Evolutionary conservation across 2,888 invertebrate genomes (phyloP).

Genomic region (Eledona agricola): DNA sequence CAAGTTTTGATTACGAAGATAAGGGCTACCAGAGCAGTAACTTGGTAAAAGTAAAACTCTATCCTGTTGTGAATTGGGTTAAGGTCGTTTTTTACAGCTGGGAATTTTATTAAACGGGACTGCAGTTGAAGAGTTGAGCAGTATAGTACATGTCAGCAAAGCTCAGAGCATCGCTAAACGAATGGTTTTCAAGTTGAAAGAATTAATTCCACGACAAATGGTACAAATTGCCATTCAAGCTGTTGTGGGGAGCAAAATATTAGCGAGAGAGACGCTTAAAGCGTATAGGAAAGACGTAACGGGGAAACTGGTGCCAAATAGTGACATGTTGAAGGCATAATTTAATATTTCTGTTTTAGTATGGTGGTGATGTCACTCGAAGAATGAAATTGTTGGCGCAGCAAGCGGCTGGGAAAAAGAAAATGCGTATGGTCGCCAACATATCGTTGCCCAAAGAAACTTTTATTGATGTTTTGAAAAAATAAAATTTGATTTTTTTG

Average conservation of each 20-base stretch:
- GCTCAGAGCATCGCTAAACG: slow-evolving; percentile 71
- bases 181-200: slow-evolving; percentile 78
- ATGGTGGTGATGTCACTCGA: slow-evolving; percentile 92
- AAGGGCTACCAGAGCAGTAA: slow-evolving; percentile 81
- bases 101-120: slow-evolving; percentile 81
- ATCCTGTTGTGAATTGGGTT: slow-evolving; percentile 49
- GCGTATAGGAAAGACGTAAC: slow-evolving; percentile 92
- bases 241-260: slow-evolving; percentile 76
- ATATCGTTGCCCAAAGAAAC: slow-evolving; percentile 92
- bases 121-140: slow-evolving; percentile 83
- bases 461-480: slow-evolving; percentile 90
- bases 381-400: slow-evolving; percentile 87
- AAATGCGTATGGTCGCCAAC: slow-evolving; percentile 90
- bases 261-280: slow-evolving; percentile 87
- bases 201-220: slow-evolving; percentile 89
- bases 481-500: slow-evolving; percentile 45
- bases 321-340: too few relatives aligned
- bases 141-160: slow-evolving; percentile 79
- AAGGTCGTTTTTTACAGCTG: slow-evolving; percentile 65
- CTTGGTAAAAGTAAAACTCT: slow-evolving; percentile 74
- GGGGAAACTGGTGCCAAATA: slow-evolving; percentile 93
- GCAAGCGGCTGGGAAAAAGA: slow-evolving; percentile 94
- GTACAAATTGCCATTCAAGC: slow-evolving; percentile 91
- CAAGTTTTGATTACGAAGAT: slow-evolving; percentile 94
- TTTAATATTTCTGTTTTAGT: slow-evolving; percentile 68